Conservation (phyloP, 2,113 vertebrate genomes). For the Tychaedon coryphoeus region DNA sequence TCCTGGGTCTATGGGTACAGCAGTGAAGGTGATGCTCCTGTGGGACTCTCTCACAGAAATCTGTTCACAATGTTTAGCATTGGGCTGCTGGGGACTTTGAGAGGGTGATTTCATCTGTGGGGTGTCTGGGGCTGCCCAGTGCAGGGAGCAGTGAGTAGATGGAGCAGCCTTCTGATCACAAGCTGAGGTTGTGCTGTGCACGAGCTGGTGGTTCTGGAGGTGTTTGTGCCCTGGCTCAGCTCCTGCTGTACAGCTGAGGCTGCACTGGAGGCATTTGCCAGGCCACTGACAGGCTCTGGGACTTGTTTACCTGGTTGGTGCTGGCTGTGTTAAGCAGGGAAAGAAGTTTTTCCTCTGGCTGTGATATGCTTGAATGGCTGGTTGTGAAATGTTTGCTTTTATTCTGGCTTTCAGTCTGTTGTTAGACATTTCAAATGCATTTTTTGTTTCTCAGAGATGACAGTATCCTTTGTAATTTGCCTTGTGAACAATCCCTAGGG, state of each 20-base stretch:
- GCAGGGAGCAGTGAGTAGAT: not conserved
- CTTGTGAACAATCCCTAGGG: not conserved
- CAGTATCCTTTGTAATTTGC: not conserved
- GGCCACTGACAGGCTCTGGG: not conserved
- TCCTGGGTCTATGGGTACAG: not conserved
- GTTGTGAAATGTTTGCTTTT: not conserved
- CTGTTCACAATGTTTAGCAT: accelerated
- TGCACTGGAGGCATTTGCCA: not conserved
- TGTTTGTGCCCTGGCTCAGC: not conserved
- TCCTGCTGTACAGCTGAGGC: not conserved
- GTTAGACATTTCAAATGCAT: not conserved
- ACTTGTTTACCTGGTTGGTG: not conserved
- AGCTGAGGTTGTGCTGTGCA: not conserved
- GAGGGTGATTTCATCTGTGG: not conserved
- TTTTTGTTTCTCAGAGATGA: not conserved
- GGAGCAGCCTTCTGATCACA: not conserved
- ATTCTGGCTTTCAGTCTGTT: not conserved
- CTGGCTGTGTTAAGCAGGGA: not conserved
- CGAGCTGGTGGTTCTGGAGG: not conserved
- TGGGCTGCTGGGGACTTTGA: not conserved
- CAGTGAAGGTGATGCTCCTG: not conserved
- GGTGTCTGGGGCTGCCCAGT: not conserved
- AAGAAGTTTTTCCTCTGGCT: not conserved
- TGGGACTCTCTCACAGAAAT: not conserved
- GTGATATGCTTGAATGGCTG: not conserved